phyloP scores from a whole-genome alignment of 2,888 invertebrate genomes.

The Exephanes ischioxanthus region DNA sequence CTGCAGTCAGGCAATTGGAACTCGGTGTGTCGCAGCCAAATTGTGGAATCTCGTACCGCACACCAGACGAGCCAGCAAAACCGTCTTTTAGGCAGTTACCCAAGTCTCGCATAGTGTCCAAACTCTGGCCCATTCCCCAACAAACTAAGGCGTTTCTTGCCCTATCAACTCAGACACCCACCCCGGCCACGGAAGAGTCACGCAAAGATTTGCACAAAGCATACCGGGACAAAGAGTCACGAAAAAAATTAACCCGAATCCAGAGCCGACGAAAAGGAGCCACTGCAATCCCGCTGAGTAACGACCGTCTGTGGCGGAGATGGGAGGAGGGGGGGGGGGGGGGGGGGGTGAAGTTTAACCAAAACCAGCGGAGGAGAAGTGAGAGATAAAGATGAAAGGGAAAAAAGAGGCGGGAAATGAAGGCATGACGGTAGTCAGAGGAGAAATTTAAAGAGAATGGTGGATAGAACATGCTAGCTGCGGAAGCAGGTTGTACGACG shows the following conservation, averaged over 20 bases:
- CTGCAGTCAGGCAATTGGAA: background rate
- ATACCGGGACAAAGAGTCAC: conserved; percentile 1
- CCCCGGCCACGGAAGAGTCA: background rate
- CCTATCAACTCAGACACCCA: background rate
- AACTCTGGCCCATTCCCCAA: background rate
- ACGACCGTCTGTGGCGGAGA: background rate
- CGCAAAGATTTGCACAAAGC: conserved; percentile 13
- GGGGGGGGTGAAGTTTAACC: background rate
- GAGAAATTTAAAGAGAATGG: conserved; percentile 26
- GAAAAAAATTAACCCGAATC: conserved; percentile 7
- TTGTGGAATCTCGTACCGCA: background rate
- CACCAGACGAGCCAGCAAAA: too few relatives aligned
- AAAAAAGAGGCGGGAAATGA: background rate
- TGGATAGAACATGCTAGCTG: conserved; percentile 24
- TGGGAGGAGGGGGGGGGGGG: background rate
- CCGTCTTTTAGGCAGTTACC: background rate
- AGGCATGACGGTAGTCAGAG: background rate
- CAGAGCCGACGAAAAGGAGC: background rate
- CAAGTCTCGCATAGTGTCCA: background rate
- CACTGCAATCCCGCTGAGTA: conserved; percentile 10
- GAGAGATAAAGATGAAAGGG: conserved; percentile 16
- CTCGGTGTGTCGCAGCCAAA: background rate
- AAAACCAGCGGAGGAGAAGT: conserved; percentile 7
- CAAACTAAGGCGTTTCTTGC: background rate
- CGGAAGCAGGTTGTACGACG: conserved; percentile 33